Conservation (phyloP, 2,888 invertebrate genomes). For the Papilio demoleus region DNA sequence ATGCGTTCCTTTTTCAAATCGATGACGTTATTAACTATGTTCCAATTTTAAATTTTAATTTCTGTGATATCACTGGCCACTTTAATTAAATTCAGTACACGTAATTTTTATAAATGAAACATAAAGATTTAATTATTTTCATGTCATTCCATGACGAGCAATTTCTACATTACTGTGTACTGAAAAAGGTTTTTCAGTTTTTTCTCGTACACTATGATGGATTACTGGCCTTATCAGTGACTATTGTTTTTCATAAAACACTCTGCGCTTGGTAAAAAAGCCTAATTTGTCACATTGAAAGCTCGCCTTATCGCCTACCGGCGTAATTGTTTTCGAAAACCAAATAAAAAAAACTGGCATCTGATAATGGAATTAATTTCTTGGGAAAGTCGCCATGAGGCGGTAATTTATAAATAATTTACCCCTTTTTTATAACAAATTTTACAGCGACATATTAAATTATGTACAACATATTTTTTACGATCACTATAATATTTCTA, state of each 20-base stretch:
- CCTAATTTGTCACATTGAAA: conserved; percentile 63
- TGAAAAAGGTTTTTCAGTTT: conserved; percentile 27
- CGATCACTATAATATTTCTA: neutral
- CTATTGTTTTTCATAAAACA: conserved; percentile 67
- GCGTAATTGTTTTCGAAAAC: conserved; percentile 60
- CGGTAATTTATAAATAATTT: conserved; percentile 36
- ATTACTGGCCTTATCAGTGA: conserved; percentile 56
- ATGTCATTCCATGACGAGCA: conserved; percentile 32
- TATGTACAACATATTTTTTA: conserved; percentile 15
- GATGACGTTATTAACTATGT: too few relatives aligned
- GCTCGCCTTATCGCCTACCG: conserved; percentile 49
- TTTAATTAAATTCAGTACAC: conserved; percentile 7
- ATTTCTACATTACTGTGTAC: conserved; percentile 29
- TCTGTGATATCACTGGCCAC: neutral
- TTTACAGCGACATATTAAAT: neutral
- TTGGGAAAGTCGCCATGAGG: conserved; percentile 39
- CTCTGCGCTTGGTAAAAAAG: conserved; percentile 53
- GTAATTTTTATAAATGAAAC: conserved; percentile 10
- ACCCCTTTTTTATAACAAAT: conserved; percentile 26
- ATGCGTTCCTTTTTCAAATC: too few relatives aligned
- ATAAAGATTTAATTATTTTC: conserved; percentile 7
- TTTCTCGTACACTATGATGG: conserved; percentile 48
- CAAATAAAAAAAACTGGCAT: conserved; percentile 48
- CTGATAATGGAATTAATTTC: conserved; percentile 56
- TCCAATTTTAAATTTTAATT: neutral